phyloP scores from a whole-genome alignment of 2,888 invertebrate genomes.

The Drosophila flavopinicola region DNA sequence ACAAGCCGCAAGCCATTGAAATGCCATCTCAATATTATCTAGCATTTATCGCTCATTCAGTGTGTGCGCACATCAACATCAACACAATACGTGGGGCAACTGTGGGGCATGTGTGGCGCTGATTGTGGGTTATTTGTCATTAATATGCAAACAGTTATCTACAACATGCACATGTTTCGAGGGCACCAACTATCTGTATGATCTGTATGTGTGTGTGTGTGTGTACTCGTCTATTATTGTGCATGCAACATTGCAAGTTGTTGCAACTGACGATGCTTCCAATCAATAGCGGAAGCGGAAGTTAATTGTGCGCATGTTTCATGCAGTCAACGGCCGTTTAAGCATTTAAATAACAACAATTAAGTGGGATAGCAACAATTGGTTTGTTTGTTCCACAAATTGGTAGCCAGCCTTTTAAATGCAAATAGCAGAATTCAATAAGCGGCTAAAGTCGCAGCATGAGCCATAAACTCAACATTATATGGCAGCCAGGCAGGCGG shows the following conservation, averaged over 20 bases:
- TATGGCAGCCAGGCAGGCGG: background rate
- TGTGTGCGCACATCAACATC: slow-evolving; percentile 28
- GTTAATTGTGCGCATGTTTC: slow-evolving; percentile 70
- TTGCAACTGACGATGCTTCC: slow-evolving; percentile 33
- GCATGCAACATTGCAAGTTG: slow-evolving; percentile 36
- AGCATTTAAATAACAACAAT: slow-evolving; percentile 47
- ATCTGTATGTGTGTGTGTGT: slow-evolving; percentile 21
- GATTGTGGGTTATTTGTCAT: slow-evolving; percentile 69
- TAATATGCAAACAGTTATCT: slow-evolving; percentile 74
- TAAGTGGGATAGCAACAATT: slow-evolving; percentile 8
- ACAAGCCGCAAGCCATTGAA: slow-evolving; percentile 28
- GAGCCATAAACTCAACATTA: slow-evolving; percentile 4
- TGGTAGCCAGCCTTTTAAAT: slow-evolving; percentile 22
- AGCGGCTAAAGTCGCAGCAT: slow-evolving; percentile 16
- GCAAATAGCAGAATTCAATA: slow-evolving; percentile 46
- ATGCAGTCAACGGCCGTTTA: slow-evolving; percentile 42
- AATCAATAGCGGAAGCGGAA: slow-evolving; percentile 78
- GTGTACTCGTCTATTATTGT: slow-evolving; percentile 25
- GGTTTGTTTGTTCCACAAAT: slow-evolving; percentile 12
- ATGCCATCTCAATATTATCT: slow-evolving; percentile 61
- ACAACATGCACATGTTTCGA: slow-evolving; percentile 34
- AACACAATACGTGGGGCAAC: slow-evolving; percentile 4
- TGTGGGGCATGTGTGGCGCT: slow-evolving; percentile 22
- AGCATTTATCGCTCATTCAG: slow-evolving; percentile 62
- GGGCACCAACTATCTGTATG: background rate